Evolutionary conservation across 2,797 vertebrate genomes (phyloP), one percentile per base, ranked within the genome.

Genomic region (Petrocephalus schoutedeni): DNA sequence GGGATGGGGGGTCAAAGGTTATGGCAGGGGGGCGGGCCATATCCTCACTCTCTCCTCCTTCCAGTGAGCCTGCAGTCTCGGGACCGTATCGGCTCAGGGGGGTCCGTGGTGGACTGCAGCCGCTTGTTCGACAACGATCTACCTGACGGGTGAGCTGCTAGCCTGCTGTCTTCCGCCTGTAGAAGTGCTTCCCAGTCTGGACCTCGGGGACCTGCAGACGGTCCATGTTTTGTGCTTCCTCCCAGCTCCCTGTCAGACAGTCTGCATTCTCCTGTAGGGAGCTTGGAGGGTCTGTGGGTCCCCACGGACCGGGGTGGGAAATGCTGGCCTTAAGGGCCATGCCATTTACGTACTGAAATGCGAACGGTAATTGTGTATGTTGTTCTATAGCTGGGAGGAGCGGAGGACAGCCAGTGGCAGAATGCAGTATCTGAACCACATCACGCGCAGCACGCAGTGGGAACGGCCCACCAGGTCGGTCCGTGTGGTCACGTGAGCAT

Each of bases 401-500:
- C 95, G 98, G 88, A 96, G 98, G 90, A 98, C 97, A 1, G 97
- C 98, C 6, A 98, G 97, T 89, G 98, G 98, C 92, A 96, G 98
- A 91, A 99, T 98, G 91, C 98, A 99, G 90, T 99, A 99, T 92
- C 95, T 99, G 90, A 99, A 98, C 92, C 98, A 99, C 90, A 98
- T 98, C 91, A 99, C 98, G 56, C 95, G 98, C 89, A 98, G 97
- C 91, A 98, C 98, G 0, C 98, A 99, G 71, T 98, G 98, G 98
- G 98, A 99, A 92, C 96, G 98, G 90, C 98, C 98, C 1, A 98
- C 98, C 58, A 95, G 98, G 98, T 99, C 94, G 92, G 93, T n/a
- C 2, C 2, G 16, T n/a, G 9, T 23, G n/a, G 9, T 49, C 45
- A 80, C 19, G 45, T 53, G 77, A 82, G 45, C 77, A 4, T 64